A percentile compares a stretch with the other conserved stretches of the same genome.
Conservation (phyloP, 1,140 invertebrate genomes). For the Magallana ariakensis region DNA sequence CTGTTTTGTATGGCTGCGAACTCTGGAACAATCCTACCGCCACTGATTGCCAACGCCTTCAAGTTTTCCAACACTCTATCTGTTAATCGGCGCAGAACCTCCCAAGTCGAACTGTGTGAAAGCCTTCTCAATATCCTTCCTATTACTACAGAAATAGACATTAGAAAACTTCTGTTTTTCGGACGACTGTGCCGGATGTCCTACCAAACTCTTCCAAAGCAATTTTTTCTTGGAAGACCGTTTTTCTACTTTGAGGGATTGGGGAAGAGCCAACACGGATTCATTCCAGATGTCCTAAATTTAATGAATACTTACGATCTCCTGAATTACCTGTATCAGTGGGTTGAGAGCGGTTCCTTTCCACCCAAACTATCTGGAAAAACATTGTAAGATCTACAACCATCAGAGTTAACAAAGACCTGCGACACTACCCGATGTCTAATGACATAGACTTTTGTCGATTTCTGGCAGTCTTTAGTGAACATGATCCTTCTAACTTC, state of each 20-base stretch:
- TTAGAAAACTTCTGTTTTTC: too few relatives aligned
- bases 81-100: slow-evolving; percentile 17
- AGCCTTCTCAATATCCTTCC: too few relatives aligned
- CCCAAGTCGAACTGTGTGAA: background rate
- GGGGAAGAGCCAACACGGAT: too few relatives aligned
- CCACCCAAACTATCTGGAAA: background rate
- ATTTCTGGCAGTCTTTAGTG: background rate
- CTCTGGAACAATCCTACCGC: slow-evolving; percentile 14
- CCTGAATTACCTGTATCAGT: background rate
- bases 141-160: too few relatives aligned
- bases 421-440: background rate
- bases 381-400: background rate
- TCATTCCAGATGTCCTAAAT: too few relatives aligned
- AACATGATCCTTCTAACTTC: background rate
- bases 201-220: too few relatives aligned
- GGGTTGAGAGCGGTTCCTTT: background rate
- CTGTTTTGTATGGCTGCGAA: slow-evolving; percentile 40
- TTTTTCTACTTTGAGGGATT: too few relatives aligned
- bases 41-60: background rate
- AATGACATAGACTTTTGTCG: background rate
- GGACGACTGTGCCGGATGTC: too few relatives aligned
- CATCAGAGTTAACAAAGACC: background rate
- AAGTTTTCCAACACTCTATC: slow-evolving; percentile 37
- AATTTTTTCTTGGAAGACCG: too few relatives aligned
- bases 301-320: background rate